phyloP scores from a whole-genome alignment of 1,140 invertebrate genomes.

The Formica selysi region DNA sequence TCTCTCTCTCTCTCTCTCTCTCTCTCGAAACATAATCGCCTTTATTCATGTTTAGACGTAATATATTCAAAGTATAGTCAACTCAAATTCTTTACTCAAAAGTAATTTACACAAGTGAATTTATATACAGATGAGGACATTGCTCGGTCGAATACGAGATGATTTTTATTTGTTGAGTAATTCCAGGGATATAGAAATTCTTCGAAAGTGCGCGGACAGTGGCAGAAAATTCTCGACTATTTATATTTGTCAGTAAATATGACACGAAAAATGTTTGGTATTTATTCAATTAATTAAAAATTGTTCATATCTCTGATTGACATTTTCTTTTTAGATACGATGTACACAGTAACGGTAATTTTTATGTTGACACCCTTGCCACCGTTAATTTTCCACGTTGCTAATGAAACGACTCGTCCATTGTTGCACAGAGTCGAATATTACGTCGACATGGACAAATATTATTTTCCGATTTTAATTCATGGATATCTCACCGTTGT shows the following conservation, averaged over 20 bases:
- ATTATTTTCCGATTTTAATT: slow-evolving; percentile 55
- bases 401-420: slow-evolving; percentile 23
- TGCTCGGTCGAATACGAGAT: slow-evolving; percentile 13
- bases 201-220: slow-evolving; percentile 16
- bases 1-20: too few relatives aligned
- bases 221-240: slow-evolving; percentile 17
- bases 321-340: background rate
- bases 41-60: background rate
- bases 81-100: background rate
- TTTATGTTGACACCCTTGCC: slow-evolving; percentile 42
- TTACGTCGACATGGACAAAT: slow-evolving; percentile 44
- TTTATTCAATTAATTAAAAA: background rate
- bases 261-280: background rate
- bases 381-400: slow-evolving; percentile 15
- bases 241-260: slow-evolving; percentile 42
- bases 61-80: background rate
- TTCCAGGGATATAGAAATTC: background rate
- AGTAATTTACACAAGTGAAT: slow-evolving; percentile 1
- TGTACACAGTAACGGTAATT: background rate
- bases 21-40: background rate
- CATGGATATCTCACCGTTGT: slow-evolving; percentile 41
- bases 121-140: slow-evolving; percentile 26
- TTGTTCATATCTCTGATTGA: background rate
- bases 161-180: slow-evolving; percentile 24
- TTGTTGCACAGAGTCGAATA: slow-evolving; percentile 58